These are phyloP conservation scores for Zapornia atra DNA, from an alignment of 2,113 vertebrate genomes.

Conservation along the genomic window DNA sequence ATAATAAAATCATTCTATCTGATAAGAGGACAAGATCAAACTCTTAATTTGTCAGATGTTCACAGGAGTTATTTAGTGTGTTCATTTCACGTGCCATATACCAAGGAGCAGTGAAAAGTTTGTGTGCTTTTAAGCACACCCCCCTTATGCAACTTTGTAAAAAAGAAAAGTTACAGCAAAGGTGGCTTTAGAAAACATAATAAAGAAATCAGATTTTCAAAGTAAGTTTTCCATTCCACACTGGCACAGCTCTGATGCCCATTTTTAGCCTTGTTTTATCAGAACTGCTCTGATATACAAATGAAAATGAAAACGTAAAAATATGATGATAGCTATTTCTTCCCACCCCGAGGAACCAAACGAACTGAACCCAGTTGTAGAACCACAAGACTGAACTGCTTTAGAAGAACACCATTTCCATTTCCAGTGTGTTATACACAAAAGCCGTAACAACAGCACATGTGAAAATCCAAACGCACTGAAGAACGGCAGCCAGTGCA, in stretches of 20 bases:
- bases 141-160: not conserved
- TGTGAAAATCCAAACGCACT: not conserved
- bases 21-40: not conserved
- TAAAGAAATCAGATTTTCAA: not conserved
- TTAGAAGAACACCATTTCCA: not conserved
- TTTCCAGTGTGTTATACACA: not conserved
- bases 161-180: not conserved
- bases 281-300: not conserved
- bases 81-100: not conserved
- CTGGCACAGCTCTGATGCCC: not conserved
- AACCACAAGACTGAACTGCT: not conserved
- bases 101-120: not conserved
- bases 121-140: not conserved
- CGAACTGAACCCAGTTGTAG: not conserved
- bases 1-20: not conserved
- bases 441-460: not conserved
- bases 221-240: not conserved
- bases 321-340: not conserved
- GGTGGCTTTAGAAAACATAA: not conserved
- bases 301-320: not conserved
- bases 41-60: conserved; percentile 2
- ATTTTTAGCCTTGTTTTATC: not conserved
- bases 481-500: not conserved
- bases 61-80: not conserved
- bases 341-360: not conserved